phyloP scores from a whole-genome alignment of 2,113 vertebrate genomes.

The Nesoenas mayeri region DNA sequence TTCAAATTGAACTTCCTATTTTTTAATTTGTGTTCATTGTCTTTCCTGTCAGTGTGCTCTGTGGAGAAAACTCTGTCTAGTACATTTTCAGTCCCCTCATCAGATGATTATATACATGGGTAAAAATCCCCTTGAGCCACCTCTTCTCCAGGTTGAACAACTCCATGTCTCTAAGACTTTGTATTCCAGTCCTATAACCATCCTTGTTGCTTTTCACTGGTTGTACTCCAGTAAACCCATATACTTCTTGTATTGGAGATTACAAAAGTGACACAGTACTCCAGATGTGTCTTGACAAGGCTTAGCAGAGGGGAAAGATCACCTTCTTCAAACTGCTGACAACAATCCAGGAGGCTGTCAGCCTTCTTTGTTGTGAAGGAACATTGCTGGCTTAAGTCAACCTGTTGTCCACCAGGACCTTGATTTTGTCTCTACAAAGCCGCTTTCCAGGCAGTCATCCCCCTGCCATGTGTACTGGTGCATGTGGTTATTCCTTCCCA shows the following conservation, averaged over 20 bases:
- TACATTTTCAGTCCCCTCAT: not conserved
- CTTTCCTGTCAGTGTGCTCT: not conserved
- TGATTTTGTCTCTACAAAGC: not conserved
- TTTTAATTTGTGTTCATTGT: not conserved
- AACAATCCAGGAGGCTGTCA: not conserved
- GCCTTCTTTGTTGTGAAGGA: not conserved
- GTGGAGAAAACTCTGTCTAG: not conserved
- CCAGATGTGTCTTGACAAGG: not conserved
- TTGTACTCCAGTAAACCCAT: rapidly evolving
- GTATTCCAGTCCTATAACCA: not conserved
- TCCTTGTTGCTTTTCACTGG: not conserved
- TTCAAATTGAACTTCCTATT: not conserved
- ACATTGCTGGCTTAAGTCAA: not conserved
- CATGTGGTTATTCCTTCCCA: not conserved
- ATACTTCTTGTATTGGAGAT: not conserved
- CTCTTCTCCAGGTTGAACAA: not conserved
- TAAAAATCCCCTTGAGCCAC: not conserved
- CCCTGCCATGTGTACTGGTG: not conserved
- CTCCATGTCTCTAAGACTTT: not conserved
- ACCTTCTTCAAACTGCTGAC: too few relatives aligned
- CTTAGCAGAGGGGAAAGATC: not conserved
- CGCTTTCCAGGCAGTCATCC: not conserved
- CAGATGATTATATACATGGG: not conserved
- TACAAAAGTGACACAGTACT: not conserved
- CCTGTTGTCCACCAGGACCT: not conserved